These are phyloP conservation scores for Puntigrus tetrazona DNA, from an alignment of 2,113 vertebrate genomes.

Conservation along the genomic window DNA sequence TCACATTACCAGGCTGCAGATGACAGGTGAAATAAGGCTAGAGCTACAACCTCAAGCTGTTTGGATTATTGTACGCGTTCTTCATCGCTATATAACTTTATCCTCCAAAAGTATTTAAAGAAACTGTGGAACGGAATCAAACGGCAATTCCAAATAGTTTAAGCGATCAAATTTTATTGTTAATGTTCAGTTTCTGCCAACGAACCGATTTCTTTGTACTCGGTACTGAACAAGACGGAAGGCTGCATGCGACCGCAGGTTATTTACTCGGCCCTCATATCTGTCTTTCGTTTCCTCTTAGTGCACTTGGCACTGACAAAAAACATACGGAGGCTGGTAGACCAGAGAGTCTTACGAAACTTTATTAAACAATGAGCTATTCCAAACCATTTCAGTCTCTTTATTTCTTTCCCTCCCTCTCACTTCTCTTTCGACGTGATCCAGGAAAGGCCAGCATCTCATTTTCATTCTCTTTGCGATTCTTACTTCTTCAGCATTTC, in stretches of 20 bases:
- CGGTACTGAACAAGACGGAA: not conserved
- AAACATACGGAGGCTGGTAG: slow-evolving; percentile 60
- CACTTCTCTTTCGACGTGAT: slow-evolving; percentile 61
- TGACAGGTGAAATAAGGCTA: slow-evolving; percentile 37
- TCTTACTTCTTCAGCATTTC: slow-evolving; percentile 75
- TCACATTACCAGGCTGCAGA: slow-evolving; percentile 17
- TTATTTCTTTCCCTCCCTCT: slow-evolving; percentile 63
- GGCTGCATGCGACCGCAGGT: not conserved
- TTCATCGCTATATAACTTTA: not conserved
- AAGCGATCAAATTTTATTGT: slow-evolving; percentile 10
- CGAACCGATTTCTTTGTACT: not conserved
- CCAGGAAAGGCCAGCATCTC: slow-evolving; percentile 65
- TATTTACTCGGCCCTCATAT: not conserved
- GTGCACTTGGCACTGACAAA: slow-evolving; percentile 61
- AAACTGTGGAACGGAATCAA: not conserved
- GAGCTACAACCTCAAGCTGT: slow-evolving; percentile 27
- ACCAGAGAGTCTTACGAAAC: slow-evolving; percentile 63
- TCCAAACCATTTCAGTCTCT: slow-evolving; percentile 65
- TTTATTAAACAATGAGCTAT: slow-evolving; percentile 72
- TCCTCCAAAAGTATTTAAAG: not conserved
- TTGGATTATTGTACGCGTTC: not conserved
- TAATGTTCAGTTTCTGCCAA: slow-evolving; percentile 6
- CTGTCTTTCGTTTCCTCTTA: slow-evolving; percentile 5
- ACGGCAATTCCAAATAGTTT: slow-evolving; percentile 20
- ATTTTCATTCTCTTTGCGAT: slow-evolving; percentile 67